These are phyloP conservation scores for Rutilus rutilus DNA, from an alignment of 2,113 vertebrate species.

Conservation along the genomic window DNA sequence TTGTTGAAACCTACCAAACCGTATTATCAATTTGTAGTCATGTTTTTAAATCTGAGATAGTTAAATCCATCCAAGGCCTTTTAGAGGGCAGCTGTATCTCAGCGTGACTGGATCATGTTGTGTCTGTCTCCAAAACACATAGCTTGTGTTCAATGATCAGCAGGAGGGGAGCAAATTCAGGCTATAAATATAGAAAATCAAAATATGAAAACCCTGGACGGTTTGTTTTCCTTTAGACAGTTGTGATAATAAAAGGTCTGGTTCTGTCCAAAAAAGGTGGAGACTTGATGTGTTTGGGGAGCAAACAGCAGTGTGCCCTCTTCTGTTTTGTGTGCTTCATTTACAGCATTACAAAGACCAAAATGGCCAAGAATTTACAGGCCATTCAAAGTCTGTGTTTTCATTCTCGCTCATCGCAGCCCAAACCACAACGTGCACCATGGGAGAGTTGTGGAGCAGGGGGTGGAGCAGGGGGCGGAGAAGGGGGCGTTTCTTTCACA, in stretches of 20 bases:
- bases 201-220: background rate
- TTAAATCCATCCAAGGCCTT: constrained; percentile 16
- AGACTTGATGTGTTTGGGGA: background rate
- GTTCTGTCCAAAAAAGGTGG: background rate
- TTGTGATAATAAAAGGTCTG: background rate
- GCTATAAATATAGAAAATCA: constrained; percentile 20
- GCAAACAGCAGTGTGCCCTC: background rate
- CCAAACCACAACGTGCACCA: constrained; percentile 1
- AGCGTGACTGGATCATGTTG: constrained; percentile 8
- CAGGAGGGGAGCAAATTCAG: background rate
- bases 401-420: background rate
- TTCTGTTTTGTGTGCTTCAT: background rate
- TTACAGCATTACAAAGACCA: constrained; percentile 1
- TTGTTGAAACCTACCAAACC: background rate
- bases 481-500: background rate
- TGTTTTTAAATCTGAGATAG: background rate
- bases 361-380: background rate
- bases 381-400: constrained; percentile 2
- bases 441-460: background rate
- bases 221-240: background rate
- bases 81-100: constrained; percentile 44
- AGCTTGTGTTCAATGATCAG: background rate
- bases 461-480: constrained; percentile 17
- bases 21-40: background rate
- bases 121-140: constrained; percentile 12